A percentile compares a stretch with the other conserved stretches of the same genome.
phyloP scores from a whole-genome alignment of 2,888 invertebrate species.

The Agonopterix subpropinquella region DNA sequence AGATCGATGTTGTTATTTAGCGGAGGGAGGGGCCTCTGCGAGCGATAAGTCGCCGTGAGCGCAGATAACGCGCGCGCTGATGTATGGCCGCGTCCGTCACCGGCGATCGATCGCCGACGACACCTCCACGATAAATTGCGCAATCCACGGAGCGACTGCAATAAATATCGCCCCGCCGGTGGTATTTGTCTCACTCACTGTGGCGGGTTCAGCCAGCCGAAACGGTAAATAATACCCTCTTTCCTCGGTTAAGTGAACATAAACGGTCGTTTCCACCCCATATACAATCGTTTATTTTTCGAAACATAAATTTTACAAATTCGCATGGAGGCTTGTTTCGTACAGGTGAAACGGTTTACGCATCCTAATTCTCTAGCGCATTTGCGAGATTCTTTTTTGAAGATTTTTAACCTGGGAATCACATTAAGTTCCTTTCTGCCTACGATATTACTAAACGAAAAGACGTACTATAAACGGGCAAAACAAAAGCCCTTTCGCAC shows the following conservation, averaged over 20 bases:
- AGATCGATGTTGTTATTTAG: slow-evolving; percentile 49
- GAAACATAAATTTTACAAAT: slow-evolving; percentile 71
- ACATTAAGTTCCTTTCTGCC: no score
- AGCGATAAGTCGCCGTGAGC: slow-evolving; percentile 69
- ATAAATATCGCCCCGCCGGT: slow-evolving; percentile 67
- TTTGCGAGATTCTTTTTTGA: slow-evolving; percentile 1
- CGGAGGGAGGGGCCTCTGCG: slow-evolving; percentile 13
- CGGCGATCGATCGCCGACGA: slow-evolving; percentile 68
- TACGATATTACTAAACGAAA: background rate
- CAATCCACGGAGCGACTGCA: slow-evolving; percentile 72
- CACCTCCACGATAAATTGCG: slow-evolving; percentile 73
- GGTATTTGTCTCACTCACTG: slow-evolving; percentile 74
- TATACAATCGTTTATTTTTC: slow-evolving; percentile 74
- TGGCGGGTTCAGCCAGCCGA: slow-evolving; percentile 72
- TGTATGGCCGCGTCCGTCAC: slow-evolving; percentile 67
- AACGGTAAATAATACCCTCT: slow-evolving; percentile 76
- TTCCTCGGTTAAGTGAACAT: slow-evolving; percentile 76
- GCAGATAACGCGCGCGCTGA: slow-evolving; percentile 70
- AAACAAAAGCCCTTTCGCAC: background rate
- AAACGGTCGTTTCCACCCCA: slow-evolving; percentile 76
- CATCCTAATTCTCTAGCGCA: slow-evolving; percentile 4
- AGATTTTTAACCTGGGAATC: slow-evolving; percentile 1
- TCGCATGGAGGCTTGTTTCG: slow-evolving; percentile 54
- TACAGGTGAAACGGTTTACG: slow-evolving; percentile 28
- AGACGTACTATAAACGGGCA: background rate